Percentiles rank a stretch among this genome's conserved stretches.
These are phyloP conservation scores for Ceratosolen fusciceps DNA, from an alignment of 1,140 invertebrate genomes.

Conservation along the genomic window DNA sequence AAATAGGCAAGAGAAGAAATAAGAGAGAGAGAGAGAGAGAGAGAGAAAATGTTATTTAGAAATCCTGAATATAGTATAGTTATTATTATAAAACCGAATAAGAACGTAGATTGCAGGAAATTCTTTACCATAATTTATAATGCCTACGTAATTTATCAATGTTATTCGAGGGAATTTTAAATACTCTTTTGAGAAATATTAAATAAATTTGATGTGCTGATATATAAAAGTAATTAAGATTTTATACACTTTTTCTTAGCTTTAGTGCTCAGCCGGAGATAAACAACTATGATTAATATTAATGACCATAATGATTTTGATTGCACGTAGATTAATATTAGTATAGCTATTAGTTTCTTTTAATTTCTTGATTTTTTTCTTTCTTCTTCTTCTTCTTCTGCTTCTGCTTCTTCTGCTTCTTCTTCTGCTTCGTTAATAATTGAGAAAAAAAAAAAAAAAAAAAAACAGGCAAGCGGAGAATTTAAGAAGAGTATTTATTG, in stretches of 20 bases:
- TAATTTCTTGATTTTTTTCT: neutral
- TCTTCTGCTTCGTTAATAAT: too few relatives aligned
- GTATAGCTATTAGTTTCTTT: neutral
- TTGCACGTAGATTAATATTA: neutral
- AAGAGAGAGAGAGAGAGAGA: too few relatives aligned
- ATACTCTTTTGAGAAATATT: neutral
- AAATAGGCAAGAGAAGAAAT: constrained; percentile 5
- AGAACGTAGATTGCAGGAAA: neutral
- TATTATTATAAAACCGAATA: neutral
- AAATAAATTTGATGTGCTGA: constrained; percentile 6
- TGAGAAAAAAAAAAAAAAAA: neutral
- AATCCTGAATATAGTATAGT: constrained; percentile 3
- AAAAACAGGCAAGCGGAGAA: too few relatives aligned
- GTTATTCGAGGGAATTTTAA: neutral
- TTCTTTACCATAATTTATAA: neutral
- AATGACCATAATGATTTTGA: neutral
- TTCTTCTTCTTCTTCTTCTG: too few relatives aligned
- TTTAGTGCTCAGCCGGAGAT: neutral
- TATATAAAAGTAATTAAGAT: constrained; percentile 20
- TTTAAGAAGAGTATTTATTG: too few relatives aligned
- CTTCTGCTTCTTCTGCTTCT: too few relatives aligned
- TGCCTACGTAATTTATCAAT: neutral
- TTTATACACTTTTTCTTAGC: neutral
- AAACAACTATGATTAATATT: constrained; percentile 2
- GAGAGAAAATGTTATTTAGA: too few relatives aligned